phyloP scores from a whole-genome alignment of 2,113 vertebrate species.

The Scolopax mira region DNA sequence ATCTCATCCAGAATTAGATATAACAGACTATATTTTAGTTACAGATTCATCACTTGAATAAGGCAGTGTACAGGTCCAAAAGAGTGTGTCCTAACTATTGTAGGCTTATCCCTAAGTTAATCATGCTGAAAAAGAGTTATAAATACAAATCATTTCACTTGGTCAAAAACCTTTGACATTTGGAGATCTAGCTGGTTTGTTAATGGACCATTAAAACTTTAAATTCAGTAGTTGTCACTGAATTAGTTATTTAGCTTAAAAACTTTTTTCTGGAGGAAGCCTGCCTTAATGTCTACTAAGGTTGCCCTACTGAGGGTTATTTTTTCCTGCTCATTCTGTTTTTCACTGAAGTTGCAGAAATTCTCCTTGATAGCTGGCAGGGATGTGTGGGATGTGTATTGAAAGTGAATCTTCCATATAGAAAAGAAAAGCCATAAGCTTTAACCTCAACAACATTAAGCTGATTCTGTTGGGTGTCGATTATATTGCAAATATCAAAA shows the following conservation, averaged over 20 bases:
- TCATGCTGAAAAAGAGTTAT: background rate
- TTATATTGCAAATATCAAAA: background rate
- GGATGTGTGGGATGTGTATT: background rate
- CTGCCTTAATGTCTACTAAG: background rate
- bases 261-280: background rate
- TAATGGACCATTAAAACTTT: background rate
- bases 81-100: background rate
- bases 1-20: background rate
- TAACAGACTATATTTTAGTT: background rate
- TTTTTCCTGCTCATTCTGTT: background rate
- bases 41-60: background rate
- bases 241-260: background rate
- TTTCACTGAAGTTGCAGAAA: background rate
- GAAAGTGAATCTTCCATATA: background rate
- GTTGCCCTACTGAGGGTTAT: background rate
- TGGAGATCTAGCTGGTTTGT: background rate
- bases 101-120: background rate
- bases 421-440: background rate
- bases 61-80: background rate
- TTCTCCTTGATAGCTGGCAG: background rate
- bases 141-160: background rate
- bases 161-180: background rate
- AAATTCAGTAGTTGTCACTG: background rate
- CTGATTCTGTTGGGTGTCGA: background rate
- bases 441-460: background rate